Conservation (phyloP, 2,797 vertebrate species). For the Muscicapa striata region DNA sequence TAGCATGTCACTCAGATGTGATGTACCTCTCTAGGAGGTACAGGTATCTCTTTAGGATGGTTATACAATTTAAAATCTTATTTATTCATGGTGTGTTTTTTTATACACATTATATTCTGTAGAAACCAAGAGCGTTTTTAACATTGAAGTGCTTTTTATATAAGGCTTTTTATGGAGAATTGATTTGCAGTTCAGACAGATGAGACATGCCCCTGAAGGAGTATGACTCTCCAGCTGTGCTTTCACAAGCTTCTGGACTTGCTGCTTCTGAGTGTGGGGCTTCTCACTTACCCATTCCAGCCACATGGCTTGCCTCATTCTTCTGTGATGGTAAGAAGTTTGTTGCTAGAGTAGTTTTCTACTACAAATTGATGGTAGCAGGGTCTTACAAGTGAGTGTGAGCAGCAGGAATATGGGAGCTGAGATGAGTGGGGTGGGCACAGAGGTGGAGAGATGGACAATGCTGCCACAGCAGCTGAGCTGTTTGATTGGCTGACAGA, state of each 20-base stretch:
- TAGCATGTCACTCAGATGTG: neutral
- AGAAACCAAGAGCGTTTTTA: neutral
- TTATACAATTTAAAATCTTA: neutral
- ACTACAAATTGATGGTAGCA: neutral
- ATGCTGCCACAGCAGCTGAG: neutral
- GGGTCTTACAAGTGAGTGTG: accelerated
- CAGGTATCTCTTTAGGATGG: neutral
- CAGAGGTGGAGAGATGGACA: neutral
- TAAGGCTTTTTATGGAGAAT: neutral
- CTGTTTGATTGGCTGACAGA: neutral
- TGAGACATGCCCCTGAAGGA: accelerated
- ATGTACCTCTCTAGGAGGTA: neutral
- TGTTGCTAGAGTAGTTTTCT: neutral
- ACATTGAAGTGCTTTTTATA: neutral
- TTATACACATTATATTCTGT: accelerated
- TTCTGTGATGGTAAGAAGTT: neutral
- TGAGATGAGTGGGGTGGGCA: neutral
- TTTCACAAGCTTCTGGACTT: neutral
- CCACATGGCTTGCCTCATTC: accelerated
- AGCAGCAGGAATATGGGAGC: too few species aligned
- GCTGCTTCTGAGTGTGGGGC: neutral
- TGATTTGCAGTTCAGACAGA: neutral
- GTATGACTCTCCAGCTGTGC: neutral
- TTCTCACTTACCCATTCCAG: neutral
- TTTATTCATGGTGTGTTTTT: neutral